Evolutionary conservation across 1,140 invertebrate species (phyloP).

Genomic region (Achroia grisella): DNA sequence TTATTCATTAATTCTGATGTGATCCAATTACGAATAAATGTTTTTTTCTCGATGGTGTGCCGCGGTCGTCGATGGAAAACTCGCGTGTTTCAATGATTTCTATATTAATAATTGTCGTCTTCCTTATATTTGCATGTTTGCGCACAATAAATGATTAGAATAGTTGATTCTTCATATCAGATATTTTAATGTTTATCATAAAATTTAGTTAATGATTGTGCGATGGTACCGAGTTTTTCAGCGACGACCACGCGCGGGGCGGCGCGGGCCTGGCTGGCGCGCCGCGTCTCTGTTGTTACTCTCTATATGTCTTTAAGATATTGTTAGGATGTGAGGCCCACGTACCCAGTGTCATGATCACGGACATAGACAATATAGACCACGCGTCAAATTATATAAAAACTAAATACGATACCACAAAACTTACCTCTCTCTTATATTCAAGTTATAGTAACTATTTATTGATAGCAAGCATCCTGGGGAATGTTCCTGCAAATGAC

Average conservation of each 20-base stretch:
- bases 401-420: too few relatives aligned
- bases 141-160: conserved; percentile 61
- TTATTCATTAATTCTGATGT: conserved; percentile 41
- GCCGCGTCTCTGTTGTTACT: conserved; percentile 23
- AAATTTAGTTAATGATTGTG: conserved; percentile 29
- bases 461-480: too few relatives aligned
- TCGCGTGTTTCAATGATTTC: conserved; percentile 35
- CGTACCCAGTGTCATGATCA: conserved; percentile 4
- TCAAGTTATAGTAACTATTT: too few relatives aligned
- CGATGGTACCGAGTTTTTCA: conserved; percentile 42
- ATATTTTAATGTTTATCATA: conserved; percentile 43
- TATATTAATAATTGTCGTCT: conserved; percentile 49
- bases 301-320: conserved; percentile 38
- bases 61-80: conserved; percentile 46
- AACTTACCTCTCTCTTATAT: too few relatives aligned
- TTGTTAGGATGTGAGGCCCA: conserved; percentile 23
- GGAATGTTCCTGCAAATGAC: too few relatives aligned
- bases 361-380: too few relatives aligned
- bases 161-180: conserved; percentile 63
- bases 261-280: conserved; percentile 10
- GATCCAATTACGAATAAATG: conserved; percentile 29
- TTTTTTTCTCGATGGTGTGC: conserved; percentile 23
- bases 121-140: conserved; percentile 56
- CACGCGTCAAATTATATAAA: too few relatives aligned
- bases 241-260: conserved; percentile 20